A percentile compares a stretch with the other conserved stretches of the same genome.
Evolutionary conservation across 2,888 invertebrate species (phyloP).

Genomic region (Elegia similella): DNA sequence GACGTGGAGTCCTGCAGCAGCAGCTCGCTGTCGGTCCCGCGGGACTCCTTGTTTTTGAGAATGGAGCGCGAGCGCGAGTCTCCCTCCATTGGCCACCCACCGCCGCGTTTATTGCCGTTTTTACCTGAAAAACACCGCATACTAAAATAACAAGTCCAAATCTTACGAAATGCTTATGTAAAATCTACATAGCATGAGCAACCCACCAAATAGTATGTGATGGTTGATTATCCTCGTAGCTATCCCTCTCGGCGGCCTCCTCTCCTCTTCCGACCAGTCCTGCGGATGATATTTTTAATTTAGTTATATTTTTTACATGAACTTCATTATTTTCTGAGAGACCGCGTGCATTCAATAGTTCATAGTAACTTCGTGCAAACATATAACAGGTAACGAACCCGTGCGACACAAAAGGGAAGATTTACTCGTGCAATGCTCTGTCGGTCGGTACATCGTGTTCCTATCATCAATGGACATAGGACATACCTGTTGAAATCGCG

Average conservation of each 20-base stretch:
- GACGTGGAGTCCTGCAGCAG: constrained; percentile 75
- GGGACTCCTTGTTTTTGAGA: constrained; percentile 77
- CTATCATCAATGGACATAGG: constrained; percentile 21
- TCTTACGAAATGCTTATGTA: no score
- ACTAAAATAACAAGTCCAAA: not conserved
- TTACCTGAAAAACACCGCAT: constrained; percentile 51
- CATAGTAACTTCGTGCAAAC: constrained; percentile 7
- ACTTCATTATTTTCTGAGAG: not conserved
- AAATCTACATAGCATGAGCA: not conserved
- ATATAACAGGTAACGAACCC: not conserved
- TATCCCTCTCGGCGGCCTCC: constrained; percentile 75
- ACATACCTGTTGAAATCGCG: constrained; percentile 90
- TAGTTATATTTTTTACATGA: not conserved
- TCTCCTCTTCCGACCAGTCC: constrained; percentile 80
- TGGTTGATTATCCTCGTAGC: constrained; percentile 80
- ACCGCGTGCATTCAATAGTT: not conserved
- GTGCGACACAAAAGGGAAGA: constrained; percentile 10
- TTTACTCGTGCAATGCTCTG: constrained; percentile 28
- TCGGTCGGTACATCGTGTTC: not conserved
- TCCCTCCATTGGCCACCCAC: constrained; percentile 67
- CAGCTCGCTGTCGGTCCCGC: constrained; percentile 79
- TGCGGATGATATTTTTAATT: constrained; percentile 31
- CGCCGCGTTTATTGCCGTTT: constrained; percentile 71
- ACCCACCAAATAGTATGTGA: constrained; percentile 76
- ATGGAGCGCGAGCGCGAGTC: constrained; percentile 76